phyloP scores from a whole-genome alignment of 2,113 vertebrate genomes.

The Osmerus mordax region DNA sequence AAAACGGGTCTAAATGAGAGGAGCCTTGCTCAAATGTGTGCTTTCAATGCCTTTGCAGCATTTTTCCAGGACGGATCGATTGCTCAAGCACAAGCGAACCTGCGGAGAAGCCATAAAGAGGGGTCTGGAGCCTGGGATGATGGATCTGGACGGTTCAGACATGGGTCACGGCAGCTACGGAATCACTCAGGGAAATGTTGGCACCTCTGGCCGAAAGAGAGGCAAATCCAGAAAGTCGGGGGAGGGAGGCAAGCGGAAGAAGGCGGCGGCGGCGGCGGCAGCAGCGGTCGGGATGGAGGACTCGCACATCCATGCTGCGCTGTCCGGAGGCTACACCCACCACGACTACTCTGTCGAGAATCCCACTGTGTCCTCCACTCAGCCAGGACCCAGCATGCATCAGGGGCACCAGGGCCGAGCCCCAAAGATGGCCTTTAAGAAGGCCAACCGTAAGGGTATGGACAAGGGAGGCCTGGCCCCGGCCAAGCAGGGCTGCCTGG shows the following conservation, averaged over 20 bases:
- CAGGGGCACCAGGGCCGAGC: conserved; percentile 79
- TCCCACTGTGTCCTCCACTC: conserved; percentile 78
- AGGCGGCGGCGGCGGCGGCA: conserved; percentile 68
- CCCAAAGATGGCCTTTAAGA: conserved; percentile 93
- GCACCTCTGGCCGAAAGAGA: conserved; percentile 83
- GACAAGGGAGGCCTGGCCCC: conserved; percentile 80
- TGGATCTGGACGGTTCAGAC: conserved; percentile 78
- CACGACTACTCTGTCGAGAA: conserved; percentile 84
- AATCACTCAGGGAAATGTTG: conserved; percentile 89
- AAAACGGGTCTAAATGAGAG: too few relatives aligned
- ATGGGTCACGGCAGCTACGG: conserved; percentile 81
- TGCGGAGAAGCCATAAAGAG: conserved; percentile 93
- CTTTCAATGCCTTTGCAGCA: conserved; percentile 68
- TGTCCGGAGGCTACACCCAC: conserved; percentile 71
- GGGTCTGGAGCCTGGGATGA: conserved; percentile 82
- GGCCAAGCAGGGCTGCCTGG: conserved; percentile 75
- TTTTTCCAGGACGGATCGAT: conserved; percentile 97
- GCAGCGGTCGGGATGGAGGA: conserved; percentile 20
- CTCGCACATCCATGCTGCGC: conserved; percentile 59
- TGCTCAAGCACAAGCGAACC: conserved; percentile 98
- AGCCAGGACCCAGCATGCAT: conserved; percentile 81
- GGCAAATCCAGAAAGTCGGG: conserved; percentile 82
- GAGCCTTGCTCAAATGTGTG: background rate
- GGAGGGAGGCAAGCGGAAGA: conserved; percentile 86
- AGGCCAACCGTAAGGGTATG: conserved; percentile 80